Percentiles rank a stretch among this genome's conserved stretches.
phyloP scores from a whole-genome alignment of 2,113 vertebrate species.

The Coreoperca whiteheadi region DNA sequence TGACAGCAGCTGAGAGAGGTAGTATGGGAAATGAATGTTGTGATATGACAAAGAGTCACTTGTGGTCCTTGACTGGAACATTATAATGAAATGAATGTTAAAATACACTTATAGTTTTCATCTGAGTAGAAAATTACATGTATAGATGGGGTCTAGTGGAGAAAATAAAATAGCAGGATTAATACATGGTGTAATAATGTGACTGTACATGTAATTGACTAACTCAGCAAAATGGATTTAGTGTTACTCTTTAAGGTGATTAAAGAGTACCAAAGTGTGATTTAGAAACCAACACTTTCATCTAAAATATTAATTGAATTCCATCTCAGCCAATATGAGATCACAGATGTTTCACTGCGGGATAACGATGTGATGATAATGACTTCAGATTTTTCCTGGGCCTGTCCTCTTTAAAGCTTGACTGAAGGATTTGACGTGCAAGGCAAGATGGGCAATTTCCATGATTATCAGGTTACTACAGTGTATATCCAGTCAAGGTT shows the following conservation, averaged over 20 bases:
- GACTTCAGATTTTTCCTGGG: constrained; percentile 28
- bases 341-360: constrained; percentile 54
- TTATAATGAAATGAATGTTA: neutral
- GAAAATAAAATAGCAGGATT: no score
- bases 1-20: constrained; percentile 1
- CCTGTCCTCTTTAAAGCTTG: neutral
- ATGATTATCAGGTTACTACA: constrained; percentile 3
- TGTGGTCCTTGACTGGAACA: neutral
- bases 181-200: neutral
- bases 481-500: neutral
- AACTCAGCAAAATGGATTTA: neutral
- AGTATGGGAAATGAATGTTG: neutral
- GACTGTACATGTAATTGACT: neutral
- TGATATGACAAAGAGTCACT: neutral
- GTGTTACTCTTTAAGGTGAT: neutral
- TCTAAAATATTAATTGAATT: constrained; percentile 37
- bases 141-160: no score
- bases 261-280: neutral
- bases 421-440: constrained; percentile 19
- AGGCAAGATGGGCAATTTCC: neutral
- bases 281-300: constrained; percentile 6
- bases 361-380: constrained; percentile 50
- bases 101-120: no score
- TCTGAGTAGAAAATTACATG: no score
- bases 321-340: constrained; percentile 21